Conservation (phyloP, 1,140 invertebrate species). For the Sarcophaga bullata region DNA sequence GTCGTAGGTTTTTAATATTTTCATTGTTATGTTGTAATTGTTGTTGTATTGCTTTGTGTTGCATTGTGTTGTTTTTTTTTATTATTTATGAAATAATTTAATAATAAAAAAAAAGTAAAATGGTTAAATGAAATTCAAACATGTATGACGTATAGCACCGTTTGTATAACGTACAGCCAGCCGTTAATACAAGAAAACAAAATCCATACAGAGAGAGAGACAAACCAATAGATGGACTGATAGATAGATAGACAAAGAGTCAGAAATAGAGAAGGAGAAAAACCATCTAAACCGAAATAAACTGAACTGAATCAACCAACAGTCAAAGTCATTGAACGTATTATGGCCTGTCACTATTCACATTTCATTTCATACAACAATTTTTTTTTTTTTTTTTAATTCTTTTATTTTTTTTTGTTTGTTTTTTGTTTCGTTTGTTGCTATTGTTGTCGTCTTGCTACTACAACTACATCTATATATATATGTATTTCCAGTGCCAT, state of each 20-base stretch:
- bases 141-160: slow-evolving; percentile 5
- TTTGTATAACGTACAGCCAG: neutral
- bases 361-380: neutral
- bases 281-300: neutral
- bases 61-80: too few species aligned
- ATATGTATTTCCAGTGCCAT: neutral
- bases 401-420: too few species aligned
- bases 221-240: neutral
- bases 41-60: neutral
- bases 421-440: too few species aligned
- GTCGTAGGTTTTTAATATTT: slow-evolving; percentile 29
- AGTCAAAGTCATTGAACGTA: slow-evolving; percentile 34
- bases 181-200: neutral
- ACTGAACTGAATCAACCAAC: neutral
- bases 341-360: slow-evolving; percentile 28
- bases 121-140: slow-evolving; percentile 11
- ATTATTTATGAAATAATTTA: slow-evolving; percentile 34
- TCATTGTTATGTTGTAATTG: neutral
- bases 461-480: neutral
- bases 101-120: neutral
- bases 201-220: neutral
- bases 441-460: neutral
- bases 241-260: neutral
- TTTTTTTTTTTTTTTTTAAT: too few species aligned
- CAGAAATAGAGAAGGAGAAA: neutral